Base-by-base conservation (phyloP, 1,140 invertebrate genomes). In the Drosophila kohkoa region DNA sequence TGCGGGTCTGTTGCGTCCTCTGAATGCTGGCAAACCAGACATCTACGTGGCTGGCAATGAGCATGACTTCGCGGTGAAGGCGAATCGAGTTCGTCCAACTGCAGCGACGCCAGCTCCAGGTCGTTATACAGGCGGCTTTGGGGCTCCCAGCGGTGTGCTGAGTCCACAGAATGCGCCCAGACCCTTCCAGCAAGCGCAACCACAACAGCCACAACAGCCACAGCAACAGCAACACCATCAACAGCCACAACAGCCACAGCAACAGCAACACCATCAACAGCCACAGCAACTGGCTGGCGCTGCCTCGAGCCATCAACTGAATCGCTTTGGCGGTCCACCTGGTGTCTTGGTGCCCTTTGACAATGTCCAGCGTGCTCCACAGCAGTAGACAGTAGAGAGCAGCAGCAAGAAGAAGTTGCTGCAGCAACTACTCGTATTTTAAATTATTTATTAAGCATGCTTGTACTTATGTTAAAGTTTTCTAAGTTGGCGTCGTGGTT, bases 241-340 rank as follows among this genome's bases (percentile, higher is more conserved):
- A 5, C 49, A 54, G 70, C 35, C 7, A 45, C n/a, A n/a, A n/a
- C n/a, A 35, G 32, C 25, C 30, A 70, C 60, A 54, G 70, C 35
- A 10, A 45, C 46, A 11, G 6, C 32, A 35, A 8, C 49, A n/a
- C 11, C 13, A n/a, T 13, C 13, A 35, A 20, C 28, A 43, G 15
- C 5, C 10, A 5, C 59, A 75, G 7, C 30, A 75, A 10, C 30
- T 25, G 13, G 66, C 32, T 8, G 66, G 52, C 0, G 60, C 64
- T 25, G 76, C 77, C 1, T 16, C 52, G 54, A 79, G 58, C n/a
- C 65, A 81, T 59, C 55, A 63, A 3, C 62, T 71, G 25, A 88
- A 65, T 3, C 81, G 88, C 25, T 92, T 92, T 41, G 91, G 91
- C 1, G 91, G 91, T 7, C 91, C 91, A n/a, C 91, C 91, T 5